Evolutionary conservation across 2,113 vertebrate species (phyloP).

Genomic region (Leucopsar rothschildi): DNA sequence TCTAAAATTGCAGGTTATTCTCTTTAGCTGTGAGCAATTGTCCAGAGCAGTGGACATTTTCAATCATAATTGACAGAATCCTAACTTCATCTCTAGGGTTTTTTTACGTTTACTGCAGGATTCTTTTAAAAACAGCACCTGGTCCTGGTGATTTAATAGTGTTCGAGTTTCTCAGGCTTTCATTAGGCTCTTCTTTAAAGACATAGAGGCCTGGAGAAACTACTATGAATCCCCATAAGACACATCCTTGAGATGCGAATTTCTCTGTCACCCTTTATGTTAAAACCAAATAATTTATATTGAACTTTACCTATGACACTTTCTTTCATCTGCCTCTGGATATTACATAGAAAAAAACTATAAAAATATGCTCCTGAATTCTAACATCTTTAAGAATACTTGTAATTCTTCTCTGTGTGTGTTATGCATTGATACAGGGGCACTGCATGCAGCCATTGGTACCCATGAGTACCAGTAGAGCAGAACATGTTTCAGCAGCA

Average conservation of each 20-base stretch:
- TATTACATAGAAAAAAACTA: not conserved
- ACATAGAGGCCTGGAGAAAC: not conserved
- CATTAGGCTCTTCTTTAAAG: not conserved
- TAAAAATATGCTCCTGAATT: not conserved
- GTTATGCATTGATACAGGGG: not conserved
- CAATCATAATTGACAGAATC: not conserved
- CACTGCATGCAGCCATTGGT: rapidly evolving
- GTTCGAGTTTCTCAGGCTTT: not conserved
- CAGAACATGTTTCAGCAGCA: not conserved
- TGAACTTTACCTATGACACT: not conserved
- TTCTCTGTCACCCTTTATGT: not conserved
- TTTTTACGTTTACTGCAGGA: not conserved
- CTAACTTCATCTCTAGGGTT: not conserved
- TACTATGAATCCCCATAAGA: not conserved
- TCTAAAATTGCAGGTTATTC: not conserved
- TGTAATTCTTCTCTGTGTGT: not conserved
- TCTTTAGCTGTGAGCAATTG: not conserved
- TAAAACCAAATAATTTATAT: not conserved
- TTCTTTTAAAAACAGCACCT: not conserved
- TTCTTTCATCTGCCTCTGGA: not conserved
- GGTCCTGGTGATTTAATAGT: not conserved
- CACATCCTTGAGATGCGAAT: not conserved
- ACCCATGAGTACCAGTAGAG: not conserved
- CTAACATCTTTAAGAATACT: not conserved
- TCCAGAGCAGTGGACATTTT: not conserved